Evolutionary conservation across 2,797 vertebrate species (phyloP).

Genomic region (Hippoglossus hippoglossus): DNA sequence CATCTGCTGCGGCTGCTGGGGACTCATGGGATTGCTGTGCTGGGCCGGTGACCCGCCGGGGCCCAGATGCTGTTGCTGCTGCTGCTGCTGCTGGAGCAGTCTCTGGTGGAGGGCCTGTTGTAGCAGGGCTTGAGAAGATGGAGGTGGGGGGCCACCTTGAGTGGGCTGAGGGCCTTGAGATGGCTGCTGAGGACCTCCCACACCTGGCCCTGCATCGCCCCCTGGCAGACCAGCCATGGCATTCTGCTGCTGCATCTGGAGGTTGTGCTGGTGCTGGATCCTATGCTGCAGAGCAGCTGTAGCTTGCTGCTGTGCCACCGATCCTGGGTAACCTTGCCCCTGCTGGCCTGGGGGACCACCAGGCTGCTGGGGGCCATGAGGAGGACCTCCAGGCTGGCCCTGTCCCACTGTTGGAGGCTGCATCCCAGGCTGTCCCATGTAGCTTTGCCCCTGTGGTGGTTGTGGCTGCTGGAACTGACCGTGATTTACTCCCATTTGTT

Average conservation of each 20-base stretch:
- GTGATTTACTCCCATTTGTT: conserved; percentile 91
- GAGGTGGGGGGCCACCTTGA: conserved; percentile 84
- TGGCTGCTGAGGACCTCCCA: conserved; percentile 86
- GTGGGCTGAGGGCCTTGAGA: conserved; percentile 81
- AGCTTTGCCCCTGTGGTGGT: conserved; percentile 85
- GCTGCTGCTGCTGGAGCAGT: conserved; percentile 93
- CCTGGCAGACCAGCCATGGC: conserved; percentile 85
- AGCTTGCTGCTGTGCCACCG: conserved; percentile 85
- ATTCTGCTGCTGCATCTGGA: conserved; percentile 90
- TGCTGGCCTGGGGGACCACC: conserved; percentile 82
- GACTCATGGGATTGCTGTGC: conserved; percentile 96
- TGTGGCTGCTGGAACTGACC: conserved; percentile 91
- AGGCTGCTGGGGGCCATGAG: conserved; percentile 84
- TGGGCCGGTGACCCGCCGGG: conserved; percentile 86
- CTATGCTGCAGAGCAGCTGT: conserved; percentile 88
- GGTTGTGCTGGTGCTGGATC: conserved; percentile 92
- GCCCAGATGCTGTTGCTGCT: conserved; percentile 84
- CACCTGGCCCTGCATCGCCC: conserved; percentile 71
- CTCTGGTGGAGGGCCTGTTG: conserved; percentile 93
- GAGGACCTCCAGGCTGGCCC: conserved; percentile 61
- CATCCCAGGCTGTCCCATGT: conserved; percentile 90
- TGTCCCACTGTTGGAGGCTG: conserved; percentile 84
- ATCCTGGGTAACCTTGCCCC: conserved; percentile 87
- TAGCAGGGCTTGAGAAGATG: conserved; percentile 81
- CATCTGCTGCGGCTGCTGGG: conserved; percentile 86